Conservation (phyloP, 2,113 vertebrate genomes). For the Smithornis capensis region DNA sequence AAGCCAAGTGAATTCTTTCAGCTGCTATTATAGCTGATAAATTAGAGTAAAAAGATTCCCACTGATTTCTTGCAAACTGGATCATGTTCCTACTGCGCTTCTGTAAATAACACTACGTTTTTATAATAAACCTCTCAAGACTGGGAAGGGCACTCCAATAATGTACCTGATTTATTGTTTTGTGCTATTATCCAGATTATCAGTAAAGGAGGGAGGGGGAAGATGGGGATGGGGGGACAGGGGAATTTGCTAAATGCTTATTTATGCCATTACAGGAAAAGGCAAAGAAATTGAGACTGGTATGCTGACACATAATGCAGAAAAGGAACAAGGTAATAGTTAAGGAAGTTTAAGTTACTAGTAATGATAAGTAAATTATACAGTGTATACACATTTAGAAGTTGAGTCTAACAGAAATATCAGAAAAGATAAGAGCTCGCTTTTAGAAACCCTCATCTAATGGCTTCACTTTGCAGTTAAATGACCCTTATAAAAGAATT, state of each 20-base stretch:
- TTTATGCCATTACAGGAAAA: background rate
- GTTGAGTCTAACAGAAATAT: background rate
- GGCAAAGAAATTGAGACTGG: background rate
- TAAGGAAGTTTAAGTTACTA: background rate
- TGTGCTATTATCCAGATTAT: background rate
- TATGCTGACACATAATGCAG: background rate
- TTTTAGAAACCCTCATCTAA: background rate
- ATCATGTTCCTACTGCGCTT: background rate
- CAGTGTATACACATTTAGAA: background rate
- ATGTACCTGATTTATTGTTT: background rate
- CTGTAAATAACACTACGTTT: background rate
- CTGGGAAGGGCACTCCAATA: background rate
- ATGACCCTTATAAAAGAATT: background rate
- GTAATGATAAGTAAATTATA: background rate
- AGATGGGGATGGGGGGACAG: background rate
- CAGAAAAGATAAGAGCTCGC: background rate
- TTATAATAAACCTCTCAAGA: background rate
- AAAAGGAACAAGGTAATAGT: background rate
- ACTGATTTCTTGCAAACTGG: background rate
- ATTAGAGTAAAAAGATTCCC: background rate
- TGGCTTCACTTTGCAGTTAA: background rate
- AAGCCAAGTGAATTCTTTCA: background rate
- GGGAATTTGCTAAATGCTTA: background rate
- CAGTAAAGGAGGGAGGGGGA: rapidly evolving
- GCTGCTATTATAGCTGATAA: background rate